Conservation (phyloP, 2,888 invertebrate species). For the Monoplex corrugatus region DNA sequence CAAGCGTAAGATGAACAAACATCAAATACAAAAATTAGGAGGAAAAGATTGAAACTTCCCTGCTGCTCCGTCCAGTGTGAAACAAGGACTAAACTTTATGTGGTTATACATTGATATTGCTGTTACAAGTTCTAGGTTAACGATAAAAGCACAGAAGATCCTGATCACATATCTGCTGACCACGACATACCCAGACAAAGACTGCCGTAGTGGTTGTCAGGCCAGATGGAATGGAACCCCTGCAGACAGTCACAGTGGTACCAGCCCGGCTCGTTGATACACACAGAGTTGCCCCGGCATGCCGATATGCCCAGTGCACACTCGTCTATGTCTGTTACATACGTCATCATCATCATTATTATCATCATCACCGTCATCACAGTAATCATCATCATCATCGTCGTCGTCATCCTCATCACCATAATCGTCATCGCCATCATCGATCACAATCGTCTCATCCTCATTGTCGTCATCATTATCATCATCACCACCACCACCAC, state of each 20-base stretch:
- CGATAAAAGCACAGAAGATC: too few relatives aligned
- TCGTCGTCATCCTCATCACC: too few relatives aligned
- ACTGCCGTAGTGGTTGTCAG: constrained; percentile 74
- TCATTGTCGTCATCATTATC: neutral
- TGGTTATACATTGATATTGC: too few relatives aligned
- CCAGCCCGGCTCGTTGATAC: constrained; percentile 90
- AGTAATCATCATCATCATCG: too few relatives aligned
- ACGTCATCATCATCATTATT: neutral
- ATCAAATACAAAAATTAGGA: too few relatives aligned
- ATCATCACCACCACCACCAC: constrained; percentile 15
- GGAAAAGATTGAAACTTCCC: too few relatives aligned
- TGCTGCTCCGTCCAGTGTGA: too few relatives aligned
- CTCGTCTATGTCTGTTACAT: constrained; percentile 88
- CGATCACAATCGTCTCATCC: neutral
- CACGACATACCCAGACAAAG: constrained; percentile 81
- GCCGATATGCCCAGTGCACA: constrained; percentile 88
- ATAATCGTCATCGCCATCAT: neutral
- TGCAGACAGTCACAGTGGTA: constrained; percentile 85
- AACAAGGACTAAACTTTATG: too few relatives aligned
- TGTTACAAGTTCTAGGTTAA: too few relatives aligned
- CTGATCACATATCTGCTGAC: too few relatives aligned
- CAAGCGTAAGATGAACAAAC: too few relatives aligned
- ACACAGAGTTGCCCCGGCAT: constrained; percentile 89
- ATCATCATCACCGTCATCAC: neutral
- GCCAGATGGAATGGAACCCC: constrained; percentile 85